Base-by-base conservation (phyloP, 2,797 vertebrate genomes). In the Argentina silus region DNA sequence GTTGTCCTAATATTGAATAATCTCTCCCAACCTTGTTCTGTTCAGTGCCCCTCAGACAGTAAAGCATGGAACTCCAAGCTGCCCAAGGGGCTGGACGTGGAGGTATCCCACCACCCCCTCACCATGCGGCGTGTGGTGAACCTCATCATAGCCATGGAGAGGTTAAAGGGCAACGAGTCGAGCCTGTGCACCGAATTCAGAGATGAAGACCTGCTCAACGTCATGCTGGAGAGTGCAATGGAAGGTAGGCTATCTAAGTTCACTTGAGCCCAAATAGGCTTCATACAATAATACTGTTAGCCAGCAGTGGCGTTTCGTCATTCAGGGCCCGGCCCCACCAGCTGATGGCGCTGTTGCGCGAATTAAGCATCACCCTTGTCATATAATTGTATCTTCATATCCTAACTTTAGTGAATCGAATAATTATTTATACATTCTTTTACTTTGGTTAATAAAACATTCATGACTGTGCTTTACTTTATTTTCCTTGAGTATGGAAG, bases 81-180 rank as follows among this genome's bases (percentile, higher is more conserved):
- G 82, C 83, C 87, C 0, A 0, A 75, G 9, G 89, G 87, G 0
- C 3, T 91, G 72, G 21, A 73, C 36, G 6, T 91, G 80, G 69
- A 90, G 65, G 70, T 90, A 5, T 63, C 59, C 48, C 70, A 82
- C 0, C 87, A 91, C 44, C 87, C 87, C 0, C 12, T 77, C 50
- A 86, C 73, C 0, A 81, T 93, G 89, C 88, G 0, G 47, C 11
- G 9, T 0, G 81, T 91, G 0, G 89, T 56, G 57, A 84, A 90
- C 83, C 83, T 93, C 36, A 69, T 93, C 74, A 74, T 90, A 1
- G 86, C 88, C 77, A 60, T 87, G n/a, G 85, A 91, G 69, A 78
- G 78, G 73, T 57, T 92, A 0, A 89, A 84, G 76, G 36, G 1
- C 51, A 50, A 14, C 15, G 3, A 79, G 66, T 14, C 3, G 8